These are phyloP conservation scores for Bungarus multicinctus DNA, from an alignment of 2,113 vertebrate genomes.

Conservation along the genomic window DNA sequence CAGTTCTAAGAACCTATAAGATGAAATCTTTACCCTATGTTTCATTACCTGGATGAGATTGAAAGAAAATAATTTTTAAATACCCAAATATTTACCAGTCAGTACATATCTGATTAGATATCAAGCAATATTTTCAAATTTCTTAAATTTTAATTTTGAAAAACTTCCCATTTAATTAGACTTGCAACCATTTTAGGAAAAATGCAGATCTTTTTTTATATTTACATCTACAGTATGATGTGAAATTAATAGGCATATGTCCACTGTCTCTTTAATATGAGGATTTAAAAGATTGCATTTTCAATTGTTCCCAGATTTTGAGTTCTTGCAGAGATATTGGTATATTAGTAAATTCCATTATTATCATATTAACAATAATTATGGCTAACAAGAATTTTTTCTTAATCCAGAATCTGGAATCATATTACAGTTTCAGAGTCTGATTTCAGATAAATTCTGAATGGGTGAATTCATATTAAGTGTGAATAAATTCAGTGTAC, in stretches of 20 bases:
- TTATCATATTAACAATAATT: neutral
- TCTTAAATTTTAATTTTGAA: neutral
- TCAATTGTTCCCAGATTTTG: slow-evolving; percentile 18
- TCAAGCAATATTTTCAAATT: neutral
- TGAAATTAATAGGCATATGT: neutral
- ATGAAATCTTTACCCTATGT: neutral
- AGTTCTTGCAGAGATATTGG: neutral
- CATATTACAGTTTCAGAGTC: neutral
- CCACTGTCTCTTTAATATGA: neutral
- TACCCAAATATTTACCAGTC: neutral
- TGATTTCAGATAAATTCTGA: neutral
- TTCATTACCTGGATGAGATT: neutral
- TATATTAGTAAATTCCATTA: neutral
- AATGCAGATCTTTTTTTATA: neutral
- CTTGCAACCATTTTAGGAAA: neutral
- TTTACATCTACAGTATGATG: neutral
- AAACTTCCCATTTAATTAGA: neutral
- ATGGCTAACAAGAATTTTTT: neutral
- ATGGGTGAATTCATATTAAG: neutral
- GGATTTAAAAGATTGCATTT: neutral
- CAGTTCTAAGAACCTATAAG: neutral
- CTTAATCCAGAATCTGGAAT: neutral
- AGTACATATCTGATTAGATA: neutral
- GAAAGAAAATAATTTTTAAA: neutral
- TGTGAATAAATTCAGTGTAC: neutral